phyloP scores from a whole-genome alignment of 2,888 invertebrate genomes.

The Dolichopus griseipennis region DNA sequence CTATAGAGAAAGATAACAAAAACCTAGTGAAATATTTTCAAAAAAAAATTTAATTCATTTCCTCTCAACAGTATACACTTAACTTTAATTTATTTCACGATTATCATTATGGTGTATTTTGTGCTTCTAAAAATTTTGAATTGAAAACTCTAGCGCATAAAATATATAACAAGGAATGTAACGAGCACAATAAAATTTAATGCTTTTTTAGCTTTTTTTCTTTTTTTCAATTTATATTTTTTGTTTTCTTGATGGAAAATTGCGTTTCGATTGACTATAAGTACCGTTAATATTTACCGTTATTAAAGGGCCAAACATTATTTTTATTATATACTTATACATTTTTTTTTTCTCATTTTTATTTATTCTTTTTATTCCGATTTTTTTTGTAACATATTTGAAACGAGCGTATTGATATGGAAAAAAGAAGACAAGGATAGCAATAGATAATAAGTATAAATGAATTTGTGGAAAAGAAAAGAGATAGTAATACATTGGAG shows the following conservation, averaged over 20 bases:
- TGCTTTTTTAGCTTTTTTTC: not conserved
- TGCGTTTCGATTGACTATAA: conserved; percentile 4
- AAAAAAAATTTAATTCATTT: no score
- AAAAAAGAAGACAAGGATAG: no score
- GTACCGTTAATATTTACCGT: conserved; percentile 4
- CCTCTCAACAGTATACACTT: no score
- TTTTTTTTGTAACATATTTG: not conserved
- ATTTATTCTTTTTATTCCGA: not conserved
- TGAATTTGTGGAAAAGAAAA: not conserved
- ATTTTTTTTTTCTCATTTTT: no score
- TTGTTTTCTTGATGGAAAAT: not conserved
- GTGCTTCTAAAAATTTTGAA: no score
- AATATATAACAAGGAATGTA: not conserved
- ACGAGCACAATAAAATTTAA: conserved; percentile 1
- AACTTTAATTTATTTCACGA: no score
- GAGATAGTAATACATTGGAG: not conserved
- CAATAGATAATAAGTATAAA: no score
- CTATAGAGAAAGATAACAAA: no score
- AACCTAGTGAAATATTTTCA: no score
- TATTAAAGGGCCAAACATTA: conserved; percentile 4
- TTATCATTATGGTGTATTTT: no score
- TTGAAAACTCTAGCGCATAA: no score
- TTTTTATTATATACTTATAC: not conserved
- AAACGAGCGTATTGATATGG: no score
- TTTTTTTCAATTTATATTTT: not conserved